Percentiles rank a stretch among this genome's conserved stretches.
Evolutionary conservation across 2,113 vertebrate species (phyloP).

Genomic region (Thunnus maccoyii): DNA sequence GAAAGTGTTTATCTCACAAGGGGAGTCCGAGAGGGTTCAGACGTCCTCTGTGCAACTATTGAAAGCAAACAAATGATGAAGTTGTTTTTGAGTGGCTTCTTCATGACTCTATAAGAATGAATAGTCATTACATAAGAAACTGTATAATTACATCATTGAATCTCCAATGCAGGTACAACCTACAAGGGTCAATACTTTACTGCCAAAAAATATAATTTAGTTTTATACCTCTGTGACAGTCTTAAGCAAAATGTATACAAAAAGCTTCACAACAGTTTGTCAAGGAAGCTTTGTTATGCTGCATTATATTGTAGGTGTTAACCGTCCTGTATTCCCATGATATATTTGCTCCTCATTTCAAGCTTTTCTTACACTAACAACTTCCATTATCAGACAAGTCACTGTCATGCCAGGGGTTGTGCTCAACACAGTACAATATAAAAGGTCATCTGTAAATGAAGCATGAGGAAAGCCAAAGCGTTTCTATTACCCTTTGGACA

Average conservation of each 20-base stretch:
- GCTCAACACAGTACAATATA: not conserved
- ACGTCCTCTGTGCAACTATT: conserved; percentile 75
- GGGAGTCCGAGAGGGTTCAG: conserved; percentile 65
- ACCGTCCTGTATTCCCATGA: not conserved
- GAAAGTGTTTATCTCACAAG: conserved; percentile 81
- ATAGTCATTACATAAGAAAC: not conserved
- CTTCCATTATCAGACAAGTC: not conserved
- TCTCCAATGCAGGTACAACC: not conserved
- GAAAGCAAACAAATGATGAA: conserved; percentile 83
- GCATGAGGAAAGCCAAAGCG: conserved; percentile 87
- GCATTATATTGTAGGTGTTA: not conserved
- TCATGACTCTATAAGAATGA: not conserved
- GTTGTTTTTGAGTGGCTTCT: conserved; percentile 66
- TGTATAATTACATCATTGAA: not conserved
- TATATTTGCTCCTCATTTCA: conserved; percentile 5
- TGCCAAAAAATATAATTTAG: conserved; percentile 27
- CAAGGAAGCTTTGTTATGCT: not conserved
- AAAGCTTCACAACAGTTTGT: not conserved
- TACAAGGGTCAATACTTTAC: conserved; percentile 7
- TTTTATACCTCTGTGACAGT: not conserved
- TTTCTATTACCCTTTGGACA: conserved; percentile 82
- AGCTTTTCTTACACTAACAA: not conserved
- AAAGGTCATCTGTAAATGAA: conserved; percentile 81
- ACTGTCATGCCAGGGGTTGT: conserved; percentile 11
- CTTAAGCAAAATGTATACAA: not conserved